phyloP scores from a whole-genome alignment of 64 coral and sea anemone species.

The Pocillopora verrucosa region DNA sequence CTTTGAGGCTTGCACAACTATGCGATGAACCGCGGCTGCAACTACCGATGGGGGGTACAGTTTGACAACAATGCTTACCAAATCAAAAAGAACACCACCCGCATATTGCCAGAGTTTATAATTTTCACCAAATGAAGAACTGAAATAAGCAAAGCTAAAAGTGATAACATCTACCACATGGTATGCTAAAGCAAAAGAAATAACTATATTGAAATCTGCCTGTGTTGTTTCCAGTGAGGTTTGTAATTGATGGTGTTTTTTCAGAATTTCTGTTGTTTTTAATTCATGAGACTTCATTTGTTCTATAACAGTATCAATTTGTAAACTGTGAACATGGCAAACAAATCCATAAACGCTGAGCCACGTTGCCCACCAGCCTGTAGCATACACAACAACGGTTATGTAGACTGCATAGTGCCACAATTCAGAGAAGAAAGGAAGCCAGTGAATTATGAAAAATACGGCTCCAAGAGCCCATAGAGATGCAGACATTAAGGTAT shows the following conservation, averaged over 20 bases:
- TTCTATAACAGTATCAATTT: constrained; percentile 60
- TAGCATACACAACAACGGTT: constrained; percentile 19
- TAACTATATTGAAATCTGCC: constrained; percentile 56
- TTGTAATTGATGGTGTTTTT: constrained; percentile 39
- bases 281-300: constrained; percentile 47
- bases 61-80: constrained; percentile 61
- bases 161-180: constrained; percentile 59
- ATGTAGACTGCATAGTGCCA: constrained; percentile 69
- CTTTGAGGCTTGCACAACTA: constrained; percentile 63
- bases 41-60: constrained; percentile 67
- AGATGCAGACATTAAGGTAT: constrained; percentile 37
- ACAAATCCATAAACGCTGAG: constrained; percentile 74
- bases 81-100: constrained; percentile 58
- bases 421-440: constrained; percentile 57
- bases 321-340: constrained; percentile 63
- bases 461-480: constrained; percentile 46
- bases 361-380: constrained; percentile 69
- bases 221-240: constrained; percentile 63
- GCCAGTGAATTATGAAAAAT: constrained; percentile 72
- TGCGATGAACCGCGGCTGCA: constrained; percentile 55
- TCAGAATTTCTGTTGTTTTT: constrained; percentile 18
- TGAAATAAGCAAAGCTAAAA: constrained; percentile 81
- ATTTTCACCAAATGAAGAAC: constrained; percentile 51
- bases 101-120: constrained; percentile 67
- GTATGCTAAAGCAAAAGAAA: constrained; percentile 72